Base-by-base conservation (phyloP, 2,888 invertebrate species). In the Aleiodes leptofemur region DNA sequence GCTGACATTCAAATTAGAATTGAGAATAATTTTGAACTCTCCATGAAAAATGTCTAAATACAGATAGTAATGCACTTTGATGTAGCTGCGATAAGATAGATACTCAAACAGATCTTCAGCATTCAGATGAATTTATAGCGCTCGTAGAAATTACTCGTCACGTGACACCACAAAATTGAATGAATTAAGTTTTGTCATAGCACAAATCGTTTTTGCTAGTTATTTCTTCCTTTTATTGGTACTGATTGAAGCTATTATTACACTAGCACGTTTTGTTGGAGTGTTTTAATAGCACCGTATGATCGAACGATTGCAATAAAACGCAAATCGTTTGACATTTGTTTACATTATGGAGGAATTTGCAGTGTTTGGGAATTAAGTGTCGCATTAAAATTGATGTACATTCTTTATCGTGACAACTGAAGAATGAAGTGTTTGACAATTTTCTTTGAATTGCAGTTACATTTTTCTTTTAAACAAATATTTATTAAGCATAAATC, bases 161-260 rank as follows among this genome's bases (percentile, higher is more conserved):
- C 80, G 80, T 80, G 83, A 74, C 74, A 72, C 69, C 14, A 34
- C 34, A 34, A 59, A 59, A 59, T 59, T 31, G 53, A 31, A 53
- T 53, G 7, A 38, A 14, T 73, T 77, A 74, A 76, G 74, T 73
- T 69, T 55, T 48, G 29, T 56, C 4, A 14, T 6, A 57, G n/a
- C 48, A 1, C 11, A 48, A 8, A 14, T 43, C 29, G 34, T 9
- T 31, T 53, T 48, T 48, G 51, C 55, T 16, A 48, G 74, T 72
- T 79, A 80, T 82, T 83, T 81, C 76, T 76, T 79, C 74, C 66
- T 64, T 82, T 84, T 79, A 85, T 84, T 85, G 81, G 74, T 77
- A 69, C 77, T 85, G 83, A 85, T 85, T 85, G 83, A 34, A 51
- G 70, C 78, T 83, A 83, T 82, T 82, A 82, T 82, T 82, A 83